These are phyloP conservation scores for Chaitophorus viminalis DNA, from an alignment of 2,888 invertebrate genomes.

Conservation along the genomic window DNA sequence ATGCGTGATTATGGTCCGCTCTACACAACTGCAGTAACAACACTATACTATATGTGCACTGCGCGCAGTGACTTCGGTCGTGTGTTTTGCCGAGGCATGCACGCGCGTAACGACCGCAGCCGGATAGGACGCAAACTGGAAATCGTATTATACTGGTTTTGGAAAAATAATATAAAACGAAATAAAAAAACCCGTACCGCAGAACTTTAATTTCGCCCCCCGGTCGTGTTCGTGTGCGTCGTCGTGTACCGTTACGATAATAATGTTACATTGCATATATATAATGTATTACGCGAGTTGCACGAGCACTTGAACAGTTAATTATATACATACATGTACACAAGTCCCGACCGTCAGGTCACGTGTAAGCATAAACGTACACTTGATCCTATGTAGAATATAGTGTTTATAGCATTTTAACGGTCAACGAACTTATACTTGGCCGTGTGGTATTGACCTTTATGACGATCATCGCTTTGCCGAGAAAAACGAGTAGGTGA, in stretches of 20 bases:
- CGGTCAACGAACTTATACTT: conserved; percentile 44
- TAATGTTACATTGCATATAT: not conserved
- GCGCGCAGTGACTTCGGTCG: not conserved
- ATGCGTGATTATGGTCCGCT: not conserved
- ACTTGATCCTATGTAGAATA: not conserved
- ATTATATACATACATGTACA: too few species aligned
- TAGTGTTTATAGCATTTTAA: conserved; percentile 5
- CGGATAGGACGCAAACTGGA: not conserved
- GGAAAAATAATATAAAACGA: too few species aligned
- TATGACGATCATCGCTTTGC: not conserved
- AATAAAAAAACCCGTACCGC: not conserved
- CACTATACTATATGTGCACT: not conserved
- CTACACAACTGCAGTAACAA: not conserved
- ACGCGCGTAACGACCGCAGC: not conserved
- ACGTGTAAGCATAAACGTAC: not conserved
- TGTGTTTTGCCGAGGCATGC: not conserved
- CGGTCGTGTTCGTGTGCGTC: not conserved
- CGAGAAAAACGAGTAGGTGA: conserved; percentile 4
- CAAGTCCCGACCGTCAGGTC: too few species aligned
- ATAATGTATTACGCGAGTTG: not conserved
- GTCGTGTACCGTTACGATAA: conserved; percentile 11
- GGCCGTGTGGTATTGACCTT: conserved; percentile 31
- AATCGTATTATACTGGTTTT: too few species aligned
- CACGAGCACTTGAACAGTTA: not conserved
- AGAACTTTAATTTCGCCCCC: not conserved